Evolutionary conservation across 23 tunicate genomes (phyloP), one percentile per base, ranked within the genome.

Genomic region (Pegea sp.): DNA sequence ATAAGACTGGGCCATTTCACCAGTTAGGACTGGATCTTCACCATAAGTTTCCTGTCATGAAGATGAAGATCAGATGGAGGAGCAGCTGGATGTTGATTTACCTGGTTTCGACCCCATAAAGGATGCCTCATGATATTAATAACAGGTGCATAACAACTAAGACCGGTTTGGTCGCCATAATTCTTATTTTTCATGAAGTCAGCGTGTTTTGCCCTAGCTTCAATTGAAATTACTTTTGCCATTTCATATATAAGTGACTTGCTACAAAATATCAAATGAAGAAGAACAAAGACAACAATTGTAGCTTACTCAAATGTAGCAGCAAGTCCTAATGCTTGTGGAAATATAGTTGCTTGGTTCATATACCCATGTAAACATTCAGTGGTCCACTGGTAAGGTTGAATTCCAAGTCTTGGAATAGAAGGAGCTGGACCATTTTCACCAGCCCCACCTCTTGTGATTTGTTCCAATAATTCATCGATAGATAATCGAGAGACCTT

Each of bases 41-140:
- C 93, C 93, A 49, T 81, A 81, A 16, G 93, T 81, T 72, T 81
- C 93, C 81, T 79, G 69, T 19, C 44, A 52, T 16, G 28, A 25
- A 28, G 25, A 19, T 50, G 13, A 11, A 11, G 6, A 50, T 13
- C 6, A 11, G 22, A 13, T 13, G 13, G 19, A 50, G 6, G 6
- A 50, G 6, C 19, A 6, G 22, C 19, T 11, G 22, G 19, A 56
- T 7, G n/a, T 63, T 54, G 24, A 38, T 33, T 2, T 24, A 79
- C 93, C 69, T 81, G 93, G 51, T 72, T 81, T 33, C 93, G 48
- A 13, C 93, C 93, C 93, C 93, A 81, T 4, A 71, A 54, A n/a
- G 93, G 93, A 67, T 81, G 93, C 29, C 93, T 48, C 75, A 81
- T 66, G 7, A 81, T 81, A 34, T 81, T 81, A 22, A 81, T 72